These are phyloP conservation scores for Cyrtonyx montezumae DNA, from an alignment of 2,113 vertebrate species.

Conservation along the genomic window DNA sequence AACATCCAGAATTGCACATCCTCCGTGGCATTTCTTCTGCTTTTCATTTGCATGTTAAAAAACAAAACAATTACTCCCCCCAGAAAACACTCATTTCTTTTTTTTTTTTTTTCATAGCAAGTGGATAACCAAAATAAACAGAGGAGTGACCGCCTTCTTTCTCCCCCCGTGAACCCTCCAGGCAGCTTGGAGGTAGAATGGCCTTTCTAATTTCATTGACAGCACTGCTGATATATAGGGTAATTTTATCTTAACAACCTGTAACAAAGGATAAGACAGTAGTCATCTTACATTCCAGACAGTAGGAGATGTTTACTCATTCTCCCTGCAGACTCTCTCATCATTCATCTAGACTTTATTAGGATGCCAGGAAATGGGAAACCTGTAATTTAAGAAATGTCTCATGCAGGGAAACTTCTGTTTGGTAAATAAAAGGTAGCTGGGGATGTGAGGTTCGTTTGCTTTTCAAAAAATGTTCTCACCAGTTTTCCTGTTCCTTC, in stretches of 20 bases:
- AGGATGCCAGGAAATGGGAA: conserved; percentile 62
- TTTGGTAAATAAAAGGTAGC: conserved; percentile 54
- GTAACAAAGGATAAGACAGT: conserved; percentile 78
- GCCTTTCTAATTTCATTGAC: conserved; percentile 75
- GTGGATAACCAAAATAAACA: conserved; percentile 45
- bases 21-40: neutral
- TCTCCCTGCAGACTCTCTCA: conserved; percentile 72
- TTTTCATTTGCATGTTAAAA: neutral
- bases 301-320: conserved; percentile 77
- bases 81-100: neutral
- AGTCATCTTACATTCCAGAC: conserved; percentile 73
- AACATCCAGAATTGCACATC: neutral
- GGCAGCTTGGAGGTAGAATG: conserved; percentile 45
- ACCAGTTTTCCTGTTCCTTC: neutral
- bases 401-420: conserved; percentile 37
- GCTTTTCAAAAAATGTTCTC: neutral
- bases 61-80: neutral
- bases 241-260: conserved; percentile 80
- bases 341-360: conserved; percentile 73
- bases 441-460: conserved; percentile 10
- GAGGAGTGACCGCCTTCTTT: neutral
- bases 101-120: neutral
- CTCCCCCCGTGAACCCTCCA: conserved; percentile 2
- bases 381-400: conserved; percentile 68
- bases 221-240: conserved; percentile 70